Percentiles rank a stretch among this genome's conserved stretches.
These are phyloP conservation scores for Scaptomyza reducta DNA, from an alignment of 2,888 invertebrate genomes.

Conservation along the genomic window DNA sequence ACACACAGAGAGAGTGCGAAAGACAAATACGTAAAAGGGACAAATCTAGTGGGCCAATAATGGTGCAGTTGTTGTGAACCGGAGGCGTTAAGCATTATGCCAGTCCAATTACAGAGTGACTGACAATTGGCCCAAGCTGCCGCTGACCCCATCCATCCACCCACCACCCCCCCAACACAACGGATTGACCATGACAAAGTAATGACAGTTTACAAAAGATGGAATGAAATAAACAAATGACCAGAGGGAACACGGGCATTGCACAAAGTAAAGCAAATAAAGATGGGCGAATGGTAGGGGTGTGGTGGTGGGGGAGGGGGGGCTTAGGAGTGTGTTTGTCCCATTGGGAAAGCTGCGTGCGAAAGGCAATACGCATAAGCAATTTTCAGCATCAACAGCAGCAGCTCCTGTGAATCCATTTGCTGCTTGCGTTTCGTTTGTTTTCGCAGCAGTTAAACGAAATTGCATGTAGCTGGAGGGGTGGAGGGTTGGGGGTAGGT, in stretches of 20 bases:
- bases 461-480: conserved; percentile 63
- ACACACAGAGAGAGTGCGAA: not conserved
- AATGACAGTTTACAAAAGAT: conserved; percentile 77
- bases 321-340: conserved; percentile 4
- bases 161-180: conserved; percentile 14
- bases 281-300: not conserved
- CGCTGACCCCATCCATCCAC: conserved; percentile 19
- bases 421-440: conserved; percentile 64
- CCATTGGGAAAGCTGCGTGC: conserved; percentile 37
- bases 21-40: conserved; percentile 8
- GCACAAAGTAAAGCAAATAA: conserved; percentile 47
- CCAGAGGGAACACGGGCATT: conserved; percentile 28
- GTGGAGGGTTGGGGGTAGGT: not conserved
- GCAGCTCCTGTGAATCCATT: conserved; percentile 36
- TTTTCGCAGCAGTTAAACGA: conserved; percentile 77
- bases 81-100: conserved; percentile 50
- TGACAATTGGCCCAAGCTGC: conserved; percentile 64
- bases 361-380: conserved; percentile 54
- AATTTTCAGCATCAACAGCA: conserved; percentile 55
- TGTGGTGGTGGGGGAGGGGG: not conserved
- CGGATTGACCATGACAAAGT: conserved; percentile 74
- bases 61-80: conserved; percentile 32
- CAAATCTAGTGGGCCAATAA: conserved; percentile 38
- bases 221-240: conserved; percentile 78
- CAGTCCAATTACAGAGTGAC: conserved; percentile 58